phyloP scores from a whole-genome alignment of 2,888 invertebrate species.

The Mycogona germanica region DNA sequence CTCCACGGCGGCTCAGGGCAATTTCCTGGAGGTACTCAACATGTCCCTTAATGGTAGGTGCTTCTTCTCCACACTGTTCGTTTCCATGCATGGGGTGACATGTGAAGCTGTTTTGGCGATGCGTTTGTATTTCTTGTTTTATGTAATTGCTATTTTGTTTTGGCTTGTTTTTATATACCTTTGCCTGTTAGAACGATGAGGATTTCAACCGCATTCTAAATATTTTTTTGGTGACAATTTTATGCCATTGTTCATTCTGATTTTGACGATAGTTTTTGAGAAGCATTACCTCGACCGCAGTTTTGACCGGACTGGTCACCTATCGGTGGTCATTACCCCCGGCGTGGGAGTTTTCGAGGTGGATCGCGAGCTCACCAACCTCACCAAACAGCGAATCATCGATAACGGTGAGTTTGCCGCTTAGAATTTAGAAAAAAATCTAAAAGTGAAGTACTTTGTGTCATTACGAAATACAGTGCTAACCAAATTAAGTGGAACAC shows the following conservation, averaged over 20 bases:
- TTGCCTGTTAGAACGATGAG: too few relatives aligned
- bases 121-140: slow-evolving; percentile 17
- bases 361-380: slow-evolving; percentile 89
- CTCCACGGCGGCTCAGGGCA: slow-evolving; percentile 61
- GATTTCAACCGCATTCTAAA: too few relatives aligned
- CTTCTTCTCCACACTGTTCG: neutral
- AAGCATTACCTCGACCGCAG: slow-evolving; percentile 95
- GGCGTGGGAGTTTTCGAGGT: slow-evolving; percentile 99
- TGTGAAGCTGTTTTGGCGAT: too few relatives aligned
- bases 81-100: too few relatives aligned
- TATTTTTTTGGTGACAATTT: too few relatives aligned
- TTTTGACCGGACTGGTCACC: slow-evolving; percentile 95
- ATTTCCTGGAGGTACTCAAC: slow-evolving; percentile 97
- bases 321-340: slow-evolving; percentile 95
- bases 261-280: slow-evolving; percentile 67
- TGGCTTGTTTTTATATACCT: slow-evolving; percentile 29
- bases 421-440: neutral
- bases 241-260: neutral
- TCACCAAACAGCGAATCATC: slow-evolving; percentile 96
- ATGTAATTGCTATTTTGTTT: slow-evolving; percentile 1
- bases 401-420: slow-evolving; percentile 74
- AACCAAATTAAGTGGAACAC: too few relatives aligned
- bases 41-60: slow-evolving; percentile 84
- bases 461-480: too few relatives aligned
- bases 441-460: too few relatives aligned